A percentile compares a stretch with the other conserved stretches of the same genome.
These are phyloP conservation scores for Ganaspis brasiliensis DNA, from an alignment of 2,888 invertebrate species.

Conservation along the genomic window DNA sequence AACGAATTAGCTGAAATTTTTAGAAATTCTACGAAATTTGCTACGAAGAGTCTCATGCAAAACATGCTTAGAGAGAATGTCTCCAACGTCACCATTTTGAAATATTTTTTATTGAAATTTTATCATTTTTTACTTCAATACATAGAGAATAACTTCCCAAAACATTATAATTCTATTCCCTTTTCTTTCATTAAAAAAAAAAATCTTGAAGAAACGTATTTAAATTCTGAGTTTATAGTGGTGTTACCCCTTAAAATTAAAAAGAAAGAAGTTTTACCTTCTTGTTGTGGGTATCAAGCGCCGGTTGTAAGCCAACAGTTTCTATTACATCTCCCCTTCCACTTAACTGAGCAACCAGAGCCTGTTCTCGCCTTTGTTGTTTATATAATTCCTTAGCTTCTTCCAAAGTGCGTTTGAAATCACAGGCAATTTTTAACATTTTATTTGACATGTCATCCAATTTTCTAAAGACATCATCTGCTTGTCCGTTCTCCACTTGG, in stretches of 20 bases:
- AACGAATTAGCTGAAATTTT: too few species aligned
- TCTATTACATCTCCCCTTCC: constrained; percentile 79
- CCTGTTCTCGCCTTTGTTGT: constrained; percentile 82
- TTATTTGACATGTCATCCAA: constrained; percentile 88
- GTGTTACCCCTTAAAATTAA: not conserved
- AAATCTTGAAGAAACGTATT: too few species aligned
- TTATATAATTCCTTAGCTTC: constrained; percentile 87
- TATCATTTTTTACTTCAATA: too few species aligned
- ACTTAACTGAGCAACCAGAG: constrained; percentile 81
- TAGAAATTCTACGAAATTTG: too few species aligned
- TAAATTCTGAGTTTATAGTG: too few species aligned
- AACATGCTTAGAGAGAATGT: too few species aligned
- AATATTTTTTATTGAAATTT: too few species aligned
- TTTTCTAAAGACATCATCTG: constrained; percentile 78
- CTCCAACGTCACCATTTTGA: too few species aligned
- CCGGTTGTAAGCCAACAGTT: constrained; percentile 83
- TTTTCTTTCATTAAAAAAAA: too few species aligned
- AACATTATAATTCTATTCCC: too few species aligned
- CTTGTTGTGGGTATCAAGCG: constrained; percentile 86
- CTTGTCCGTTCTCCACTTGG: constrained; percentile 73
- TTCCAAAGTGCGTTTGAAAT: constrained; percentile 87
- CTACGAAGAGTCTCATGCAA: too few species aligned
- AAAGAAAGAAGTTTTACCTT: constrained; percentile 83
- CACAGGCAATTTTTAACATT: constrained; percentile 86
- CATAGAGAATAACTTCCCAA: too few species aligned